Conservation (phyloP, 2,113 vertebrate species). For the Calidris pygmaea region DNA sequence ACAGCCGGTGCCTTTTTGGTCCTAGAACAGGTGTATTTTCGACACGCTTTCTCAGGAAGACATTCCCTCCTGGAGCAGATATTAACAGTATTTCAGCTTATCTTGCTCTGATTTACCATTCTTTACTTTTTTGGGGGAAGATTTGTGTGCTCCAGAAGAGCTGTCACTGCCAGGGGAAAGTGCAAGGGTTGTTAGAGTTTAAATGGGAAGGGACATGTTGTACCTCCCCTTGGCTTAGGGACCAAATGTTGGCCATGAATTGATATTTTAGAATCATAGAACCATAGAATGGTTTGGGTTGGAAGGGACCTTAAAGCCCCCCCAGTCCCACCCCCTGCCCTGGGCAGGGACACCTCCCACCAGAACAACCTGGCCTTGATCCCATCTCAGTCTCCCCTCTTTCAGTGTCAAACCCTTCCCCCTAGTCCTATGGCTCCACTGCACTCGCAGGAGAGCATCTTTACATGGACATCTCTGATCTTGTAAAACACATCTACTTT, state of each 20-base stretch:
- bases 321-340: background rate
- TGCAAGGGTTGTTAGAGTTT: background rate
- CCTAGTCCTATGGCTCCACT: background rate
- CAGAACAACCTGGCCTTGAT: background rate
- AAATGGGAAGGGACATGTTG: background rate
- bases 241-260: background rate
- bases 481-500: background rate
- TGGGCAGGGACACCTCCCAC: background rate
- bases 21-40: fast-evolving
- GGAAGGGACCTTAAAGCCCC: background rate
- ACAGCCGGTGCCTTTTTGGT: background rate
- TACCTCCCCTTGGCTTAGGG: background rate
- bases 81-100: fast-evolving
- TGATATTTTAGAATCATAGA: background rate
- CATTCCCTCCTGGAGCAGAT: background rate
- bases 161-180: background rate
- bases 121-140: background rate
- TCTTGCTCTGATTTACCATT: background rate
- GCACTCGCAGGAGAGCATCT: background rate
- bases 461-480: background rate
- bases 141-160: background rate
- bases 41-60: background rate
- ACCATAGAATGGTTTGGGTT: background rate
- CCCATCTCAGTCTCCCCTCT: background rate
- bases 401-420: background rate